Evolutionary conservation across 2,113 vertebrate genomes (phyloP).

Genomic region (Bufo gargarizans): DNA sequence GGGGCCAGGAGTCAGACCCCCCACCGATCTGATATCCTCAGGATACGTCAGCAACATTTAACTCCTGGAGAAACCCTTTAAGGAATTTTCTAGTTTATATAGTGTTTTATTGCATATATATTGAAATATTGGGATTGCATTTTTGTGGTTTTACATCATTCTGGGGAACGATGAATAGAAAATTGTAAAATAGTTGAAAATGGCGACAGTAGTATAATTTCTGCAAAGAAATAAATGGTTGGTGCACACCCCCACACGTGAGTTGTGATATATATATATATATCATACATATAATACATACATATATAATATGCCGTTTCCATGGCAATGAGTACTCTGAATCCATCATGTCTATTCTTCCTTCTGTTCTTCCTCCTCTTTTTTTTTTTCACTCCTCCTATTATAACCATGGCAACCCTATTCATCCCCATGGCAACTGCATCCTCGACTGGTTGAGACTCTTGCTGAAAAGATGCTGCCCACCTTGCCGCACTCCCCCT

Average conservation of each 20-base stretch:
- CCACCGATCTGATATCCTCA: too few relatives aligned
- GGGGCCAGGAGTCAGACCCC: too few relatives aligned
- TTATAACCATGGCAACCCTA: conserved; percentile 67
- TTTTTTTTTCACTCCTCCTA: conserved; percentile 63
- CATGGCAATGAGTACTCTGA: conserved; percentile 42
- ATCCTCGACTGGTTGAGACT: conserved; percentile 63
- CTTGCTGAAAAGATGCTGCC: conserved; percentile 59
- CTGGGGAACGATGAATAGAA: neutral
- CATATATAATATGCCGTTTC: conserved; percentile 8
- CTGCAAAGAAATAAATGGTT: too few relatives aligned
- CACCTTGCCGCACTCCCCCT: conserved; percentile 13
- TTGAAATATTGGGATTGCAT: too few relatives aligned
- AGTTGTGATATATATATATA: neutral
- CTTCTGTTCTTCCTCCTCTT: neutral
- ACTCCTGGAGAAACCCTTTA: too few relatives aligned
- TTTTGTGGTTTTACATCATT: too few relatives aligned
- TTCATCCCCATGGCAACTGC: conserved; percentile 71
- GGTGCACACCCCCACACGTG: too few relatives aligned
- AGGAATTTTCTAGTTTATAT: too few relatives aligned
- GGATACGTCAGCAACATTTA: too few relatives aligned
- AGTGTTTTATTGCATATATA: too few relatives aligned
- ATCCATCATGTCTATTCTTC: conserved; percentile 43
- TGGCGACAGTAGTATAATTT: too few relatives aligned
- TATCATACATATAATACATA: neutral
- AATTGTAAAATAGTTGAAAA: neutral